Evolutionary conservation across 2,888 invertebrate genomes (phyloP), one percentile per base, ranked within the genome.

Genomic region (Apantesis nais): DNA sequence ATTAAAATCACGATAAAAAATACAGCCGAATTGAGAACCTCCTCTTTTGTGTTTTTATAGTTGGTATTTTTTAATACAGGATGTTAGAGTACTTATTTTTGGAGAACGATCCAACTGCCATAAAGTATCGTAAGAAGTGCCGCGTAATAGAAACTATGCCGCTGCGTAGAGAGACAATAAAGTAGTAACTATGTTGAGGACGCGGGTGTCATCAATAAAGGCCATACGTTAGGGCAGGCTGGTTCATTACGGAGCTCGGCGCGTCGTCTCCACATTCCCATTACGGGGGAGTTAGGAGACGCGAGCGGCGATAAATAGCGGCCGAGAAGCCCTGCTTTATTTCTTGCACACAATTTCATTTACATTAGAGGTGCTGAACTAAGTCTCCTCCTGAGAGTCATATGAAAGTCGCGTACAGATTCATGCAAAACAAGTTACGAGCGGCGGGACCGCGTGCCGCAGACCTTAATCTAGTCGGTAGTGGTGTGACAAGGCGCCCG

Each of bases 311-410:
- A 93, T 94, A 95, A 94, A 94, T 93, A 93, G 88, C 89, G 89
- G 91, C 87, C 90, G 83, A 91, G 91, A 85, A 91, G 88, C 88
- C 88, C 87, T 91, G 93, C 92, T 94, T 93, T 93, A 93, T 94
- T 93, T 92, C 91, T 92, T 92, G 93, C 90, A 90, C 92, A 93
- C 92, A 94, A 94, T 94, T 94, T 93, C 90, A 93, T 94, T 94
- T 93, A 94, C 93, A 94, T 94, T 92, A 93, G 89, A 93, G 92
- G 92, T 93, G 92, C 89, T 91, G 92, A 92, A 86, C 88, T 84
- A 82, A 88, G 87, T 84, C 88, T 88, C 85, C 92, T 93, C 90
- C 79, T 76, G 93, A 90, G 94, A 92, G 88, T 88, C 92, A 87
- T 92, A 90, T 88, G 92, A 89, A 90, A 92, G 89, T 92, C 90